A percentile compares a stretch with the other conserved stretches of the same genome.
phyloP scores from a whole-genome alignment of 2,113 vertebrate species.

The Gallinago paraguaiae region DNA sequence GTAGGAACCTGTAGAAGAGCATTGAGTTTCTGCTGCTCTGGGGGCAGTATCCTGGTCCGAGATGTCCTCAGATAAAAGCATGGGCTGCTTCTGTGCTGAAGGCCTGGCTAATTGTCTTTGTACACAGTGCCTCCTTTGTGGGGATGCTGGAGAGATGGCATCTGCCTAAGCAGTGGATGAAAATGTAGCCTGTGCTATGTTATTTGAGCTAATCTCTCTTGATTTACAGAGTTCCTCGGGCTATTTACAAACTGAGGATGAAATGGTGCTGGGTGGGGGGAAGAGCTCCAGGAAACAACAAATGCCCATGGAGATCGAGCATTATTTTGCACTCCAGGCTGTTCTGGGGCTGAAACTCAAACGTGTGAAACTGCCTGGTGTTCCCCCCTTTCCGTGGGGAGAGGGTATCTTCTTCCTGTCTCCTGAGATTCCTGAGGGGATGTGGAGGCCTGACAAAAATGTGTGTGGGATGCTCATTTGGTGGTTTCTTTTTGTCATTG shows the following conservation, averaged over 20 bases:
- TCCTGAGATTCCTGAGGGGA: neutral
- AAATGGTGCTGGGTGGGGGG: neutral
- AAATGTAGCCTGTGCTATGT: neutral
- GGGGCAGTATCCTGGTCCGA: neutral
- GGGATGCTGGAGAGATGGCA: neutral
- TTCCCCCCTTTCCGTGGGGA: neutral
- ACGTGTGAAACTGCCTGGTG: neutral
- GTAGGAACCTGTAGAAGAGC: neutral
- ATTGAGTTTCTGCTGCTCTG: neutral
- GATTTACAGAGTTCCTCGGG: neutral
- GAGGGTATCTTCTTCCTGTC: neutral
- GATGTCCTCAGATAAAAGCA: neutral
- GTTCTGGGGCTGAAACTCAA: neutral
- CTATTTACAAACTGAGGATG: neutral
- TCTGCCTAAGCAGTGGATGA: neutral
- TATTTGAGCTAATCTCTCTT: neutral
- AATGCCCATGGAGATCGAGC: rapidly evolving
- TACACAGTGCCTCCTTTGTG: conserved; percentile 21
- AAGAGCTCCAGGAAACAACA: neutral
- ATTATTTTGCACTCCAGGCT: neutral
- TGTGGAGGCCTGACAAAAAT: neutral
- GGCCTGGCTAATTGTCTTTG: neutral
- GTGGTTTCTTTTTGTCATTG: neutral
- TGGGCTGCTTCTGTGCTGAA: neutral
- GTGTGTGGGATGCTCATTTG: neutral